Evolutionary conservation across 1,140 invertebrate genomes (phyloP), one percentile per base, ranked within the genome.

Genomic region (Triops cancriformis): DNA sequence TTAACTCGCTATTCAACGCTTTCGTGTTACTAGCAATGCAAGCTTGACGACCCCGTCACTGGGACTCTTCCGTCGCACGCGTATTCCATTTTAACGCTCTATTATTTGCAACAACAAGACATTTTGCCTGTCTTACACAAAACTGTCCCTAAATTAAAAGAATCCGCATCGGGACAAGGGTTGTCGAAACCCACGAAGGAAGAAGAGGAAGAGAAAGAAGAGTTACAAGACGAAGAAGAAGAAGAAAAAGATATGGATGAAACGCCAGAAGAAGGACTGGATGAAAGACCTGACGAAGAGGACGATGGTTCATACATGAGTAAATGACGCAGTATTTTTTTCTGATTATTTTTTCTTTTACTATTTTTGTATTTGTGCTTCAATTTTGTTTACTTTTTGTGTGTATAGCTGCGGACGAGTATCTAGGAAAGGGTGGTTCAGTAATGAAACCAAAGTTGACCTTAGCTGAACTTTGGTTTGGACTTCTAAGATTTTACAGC

Each of bases 401-500:
- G 18, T n/a, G 6, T 64, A 64, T 23, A 64, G 51, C 51, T 23
- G 51, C 23, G 6, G 51, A 18, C 7, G 51, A 64, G 51, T 64
- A 14, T 64, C 51, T 64, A 23, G 51, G 5, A 18, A 64, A 64
- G 14, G 51, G 51, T 2, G 51, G 64, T 9, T 43, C 51, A 26
- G 72, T 37, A 14, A 27, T 37, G 64, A 28, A 73, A 18, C 27
- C 72, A 11, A 37, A 77, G 10, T 31, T 73, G 51, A 23, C 76
- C 18, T 31, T 86, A 41, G 86, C 84, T 6, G 80, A 82, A 41
- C 82, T 87, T 10, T 88, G 86, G 86, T 77, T 86, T 11, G 81
- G 83, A 26, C 77, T 88, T 78, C 79, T 88, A 41, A 81, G 82
- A 76, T 88, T 85, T 81, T 87, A 87, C 81, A 82, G 83, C n/a